Evolutionary conservation across 2,797 vertebrate genomes (phyloP), one percentile per base, ranked within the genome.

Genomic region (Takifugu ocellatus): DNA sequence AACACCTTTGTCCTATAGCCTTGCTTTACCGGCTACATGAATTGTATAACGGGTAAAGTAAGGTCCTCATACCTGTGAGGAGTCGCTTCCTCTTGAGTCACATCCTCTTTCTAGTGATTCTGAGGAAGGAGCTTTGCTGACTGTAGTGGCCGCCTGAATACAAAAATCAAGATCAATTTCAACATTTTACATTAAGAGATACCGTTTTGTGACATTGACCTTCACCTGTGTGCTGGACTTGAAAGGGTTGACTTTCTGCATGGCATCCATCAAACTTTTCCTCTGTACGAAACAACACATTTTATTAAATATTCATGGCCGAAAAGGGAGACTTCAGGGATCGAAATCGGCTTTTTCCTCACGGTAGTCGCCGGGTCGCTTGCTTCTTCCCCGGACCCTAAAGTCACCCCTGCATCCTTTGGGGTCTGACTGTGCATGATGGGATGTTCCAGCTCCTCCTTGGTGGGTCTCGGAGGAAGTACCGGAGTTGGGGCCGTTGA

Each of bases 241-340:
- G 76, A 88, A 90, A 0, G 88, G 88, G 52, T 84, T 86, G 26
- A 88, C 71, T 51, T 82, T 88, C 39, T 88, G 71, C 72, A 88
- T 76, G 0, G 75, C 74, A 42, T 81, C 85, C 81, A 78, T 87
- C 70, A 88, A 55, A 0, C 74, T 77, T 0, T 47, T 43, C 46
- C 57, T 78, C 84, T 88, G 70, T 5, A 14, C 10, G 10, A 14
- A 39, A 39, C 36, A 39, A 5, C 36, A 39, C 36, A 10, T 21
- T 39, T 45, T 45, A 1, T 46, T 8, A 46, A 46, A 21, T 5
- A 46, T 2, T 10, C 44, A 9, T 5, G 6, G 3, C 9, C 8
- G 44, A n/a, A 21, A 39, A 3, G 36, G 2, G 9, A 5, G 47
- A 10, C 0, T 31, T 25, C 3, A 0, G 1, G 3, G 2, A 58